Conservation (phyloP, 2,797 vertebrate species). For the Cacajao melanocephalus region DNA sequence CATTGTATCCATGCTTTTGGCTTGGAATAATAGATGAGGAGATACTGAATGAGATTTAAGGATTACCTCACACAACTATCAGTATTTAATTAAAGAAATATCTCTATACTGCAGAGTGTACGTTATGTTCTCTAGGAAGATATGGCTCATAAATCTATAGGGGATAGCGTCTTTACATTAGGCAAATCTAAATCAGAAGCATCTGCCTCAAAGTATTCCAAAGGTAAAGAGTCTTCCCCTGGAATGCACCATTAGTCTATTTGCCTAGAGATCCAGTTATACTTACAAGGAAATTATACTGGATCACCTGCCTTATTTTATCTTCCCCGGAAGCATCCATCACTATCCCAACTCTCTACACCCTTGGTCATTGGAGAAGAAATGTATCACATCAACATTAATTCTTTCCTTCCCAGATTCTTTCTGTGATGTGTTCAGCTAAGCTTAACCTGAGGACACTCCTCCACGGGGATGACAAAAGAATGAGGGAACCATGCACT, state of each 20-base stretch:
- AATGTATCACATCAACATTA: neutral
- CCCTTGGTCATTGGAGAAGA: neutral
- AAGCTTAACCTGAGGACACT: neutral
- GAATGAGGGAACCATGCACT: neutral
- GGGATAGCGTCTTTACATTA: neutral
- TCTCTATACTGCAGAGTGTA: neutral
- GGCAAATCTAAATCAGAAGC: neutral
- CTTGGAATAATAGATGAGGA: neutral
- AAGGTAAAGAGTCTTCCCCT: neutral
- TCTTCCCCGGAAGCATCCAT: neutral
- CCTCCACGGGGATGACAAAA: neutral
- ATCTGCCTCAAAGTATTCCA: neutral
- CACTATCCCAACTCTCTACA: neutral
- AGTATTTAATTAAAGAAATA: neutral
- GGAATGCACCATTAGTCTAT: neutral
- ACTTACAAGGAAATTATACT: neutral
- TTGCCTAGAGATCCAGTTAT: neutral
- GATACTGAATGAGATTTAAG: neutral
- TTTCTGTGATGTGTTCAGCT: neutral
- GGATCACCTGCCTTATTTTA: neutral
- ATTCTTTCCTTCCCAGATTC: neutral
- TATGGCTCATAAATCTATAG: neutral
- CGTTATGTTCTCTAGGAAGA: neutral
- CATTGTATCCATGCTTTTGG: neutral
- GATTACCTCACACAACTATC: neutral